Evolutionary conservation across 2,888 invertebrate species (phyloP).

Genomic region (Petrolisthes cinctipes): DNA sequence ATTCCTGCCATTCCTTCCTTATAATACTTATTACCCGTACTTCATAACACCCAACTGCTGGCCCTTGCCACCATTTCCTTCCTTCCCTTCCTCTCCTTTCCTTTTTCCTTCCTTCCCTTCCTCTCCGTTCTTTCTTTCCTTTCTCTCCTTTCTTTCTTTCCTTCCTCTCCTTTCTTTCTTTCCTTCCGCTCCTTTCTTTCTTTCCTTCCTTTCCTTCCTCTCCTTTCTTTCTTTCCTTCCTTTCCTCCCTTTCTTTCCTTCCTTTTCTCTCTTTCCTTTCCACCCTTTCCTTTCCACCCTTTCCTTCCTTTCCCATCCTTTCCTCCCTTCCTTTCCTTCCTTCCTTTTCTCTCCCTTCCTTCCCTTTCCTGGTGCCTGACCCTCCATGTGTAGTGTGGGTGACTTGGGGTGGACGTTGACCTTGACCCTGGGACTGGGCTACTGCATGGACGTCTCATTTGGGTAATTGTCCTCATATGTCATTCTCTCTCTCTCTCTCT

Average conservation of each 20-base stretch:
- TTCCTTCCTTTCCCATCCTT: neutral
- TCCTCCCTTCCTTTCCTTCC: neutral
- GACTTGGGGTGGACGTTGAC: too few species aligned
- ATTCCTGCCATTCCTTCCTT: neutral
- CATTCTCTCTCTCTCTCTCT: slow-evolving; percentile 16
- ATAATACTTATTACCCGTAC: neutral
- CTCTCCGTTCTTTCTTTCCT: neutral
- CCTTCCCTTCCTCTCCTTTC: neutral
- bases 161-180: neutral
- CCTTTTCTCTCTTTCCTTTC: neutral
- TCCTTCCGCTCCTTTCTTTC: neutral
- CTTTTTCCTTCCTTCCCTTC: neutral
- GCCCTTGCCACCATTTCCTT: neutral
- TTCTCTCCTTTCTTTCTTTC: neutral
- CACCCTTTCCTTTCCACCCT: neutral
- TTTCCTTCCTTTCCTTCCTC: neutral
- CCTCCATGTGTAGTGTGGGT: too few species aligned
- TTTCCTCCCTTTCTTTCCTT: neutral
- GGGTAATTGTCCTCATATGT: neutral
- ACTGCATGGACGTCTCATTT: neutral
- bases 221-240: neutral
- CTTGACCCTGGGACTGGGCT: too few species aligned
- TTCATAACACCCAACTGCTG: neutral
- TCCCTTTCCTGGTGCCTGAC: neutral
- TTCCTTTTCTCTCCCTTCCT: neutral